Percentiles rank a stretch among this genome's conserved stretches.
phyloP scores from a whole-genome alignment of 2,113 vertebrate genomes.

The Heterochromis multidens region DNA sequence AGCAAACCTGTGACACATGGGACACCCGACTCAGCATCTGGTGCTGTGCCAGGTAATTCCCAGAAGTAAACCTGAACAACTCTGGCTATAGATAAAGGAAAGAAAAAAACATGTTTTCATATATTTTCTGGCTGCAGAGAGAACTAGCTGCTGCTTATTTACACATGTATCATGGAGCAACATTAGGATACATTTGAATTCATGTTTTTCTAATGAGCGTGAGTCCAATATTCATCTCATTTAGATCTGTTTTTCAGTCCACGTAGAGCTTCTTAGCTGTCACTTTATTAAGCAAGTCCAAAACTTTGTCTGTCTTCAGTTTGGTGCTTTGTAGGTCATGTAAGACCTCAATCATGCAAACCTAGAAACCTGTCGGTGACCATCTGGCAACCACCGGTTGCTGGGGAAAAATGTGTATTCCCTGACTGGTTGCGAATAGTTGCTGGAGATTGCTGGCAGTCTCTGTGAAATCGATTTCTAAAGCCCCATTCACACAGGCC shows the following conservation, averaged over 20 bases:
- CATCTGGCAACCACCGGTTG: neutral
- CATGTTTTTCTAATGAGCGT: neutral
- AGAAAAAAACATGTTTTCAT: neutral
- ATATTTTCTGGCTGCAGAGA: neutral
- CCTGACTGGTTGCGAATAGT: no score
- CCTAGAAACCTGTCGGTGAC: no score
- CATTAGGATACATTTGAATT: neutral
- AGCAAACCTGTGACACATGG: neutral
- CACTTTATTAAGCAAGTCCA: no score
- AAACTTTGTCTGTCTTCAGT: no score
- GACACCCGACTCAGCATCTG: neutral
- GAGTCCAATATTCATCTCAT: neutral
- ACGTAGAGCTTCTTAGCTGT: neutral
- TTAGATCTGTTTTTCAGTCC: neutral
- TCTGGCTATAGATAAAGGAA: neutral
- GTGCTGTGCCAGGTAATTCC: conserved; percentile 4
- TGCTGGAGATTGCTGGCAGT: no score
- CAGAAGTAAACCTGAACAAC: neutral
- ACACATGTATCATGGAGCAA: accelerated
- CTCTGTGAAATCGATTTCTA: no score
- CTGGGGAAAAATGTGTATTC: no score
- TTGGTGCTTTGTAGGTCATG: no score
- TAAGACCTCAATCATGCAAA: no score
- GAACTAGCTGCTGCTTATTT: neutral
- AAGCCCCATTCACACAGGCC: no score